phyloP scores from a whole-genome alignment of 2,888 invertebrate genomes.

The Cylindroiulus punctatus region DNA sequence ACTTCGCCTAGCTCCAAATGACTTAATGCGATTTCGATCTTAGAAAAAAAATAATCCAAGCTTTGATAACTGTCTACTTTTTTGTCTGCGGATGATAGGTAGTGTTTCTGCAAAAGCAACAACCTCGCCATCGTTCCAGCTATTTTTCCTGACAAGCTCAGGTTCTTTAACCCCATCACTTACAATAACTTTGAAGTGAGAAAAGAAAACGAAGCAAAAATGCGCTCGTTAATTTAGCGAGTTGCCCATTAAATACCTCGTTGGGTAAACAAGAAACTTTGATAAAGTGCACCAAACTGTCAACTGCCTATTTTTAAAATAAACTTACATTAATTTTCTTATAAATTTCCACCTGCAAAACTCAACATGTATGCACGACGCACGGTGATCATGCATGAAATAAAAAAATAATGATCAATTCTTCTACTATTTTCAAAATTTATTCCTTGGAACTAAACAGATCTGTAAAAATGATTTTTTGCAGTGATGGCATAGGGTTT shows the following conservation, averaged over 20 bases:
- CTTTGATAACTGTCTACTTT: neutral
- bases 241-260: neutral
- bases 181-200: neutral
- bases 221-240: neutral
- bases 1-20: neutral
- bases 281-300: neutral
- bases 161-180: constrained; percentile 27
- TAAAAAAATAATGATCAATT: no score
- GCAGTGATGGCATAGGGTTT: no score
- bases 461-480: no score
- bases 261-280: neutral
- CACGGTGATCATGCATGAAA: no score
- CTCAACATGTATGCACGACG: no score
- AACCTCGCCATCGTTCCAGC: neutral
- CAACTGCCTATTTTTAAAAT: neutral
- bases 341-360: no score
- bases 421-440: no score
- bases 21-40: neutral
- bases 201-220: neutral
- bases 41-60: neutral
- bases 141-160: neutral
- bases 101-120: neutral
- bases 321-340: no score
- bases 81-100: neutral
- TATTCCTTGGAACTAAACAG: no score